These are phyloP conservation scores for Chlorops oryzae DNA, from an alignment of 1,140 invertebrate genomes.

Conservation along the genomic window DNA sequence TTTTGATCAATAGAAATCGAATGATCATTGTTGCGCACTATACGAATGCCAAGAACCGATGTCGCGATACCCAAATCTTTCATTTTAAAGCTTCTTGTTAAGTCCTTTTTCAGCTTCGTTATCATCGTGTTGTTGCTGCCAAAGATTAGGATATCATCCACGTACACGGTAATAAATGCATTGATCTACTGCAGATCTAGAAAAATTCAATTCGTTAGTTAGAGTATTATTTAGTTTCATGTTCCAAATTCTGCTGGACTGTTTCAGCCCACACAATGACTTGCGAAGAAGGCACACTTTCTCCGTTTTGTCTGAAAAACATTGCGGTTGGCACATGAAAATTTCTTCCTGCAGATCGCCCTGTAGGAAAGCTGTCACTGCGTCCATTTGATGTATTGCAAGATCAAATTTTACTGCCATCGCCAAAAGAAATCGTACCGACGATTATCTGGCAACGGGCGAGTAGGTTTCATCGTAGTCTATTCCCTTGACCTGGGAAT, in stretches of 20 bases:
- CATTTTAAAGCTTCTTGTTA: constrained; percentile 4
- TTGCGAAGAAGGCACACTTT: constrained; percentile 27
- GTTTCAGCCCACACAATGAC: constrained; percentile 45
- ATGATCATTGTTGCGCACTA: constrained; percentile 2
- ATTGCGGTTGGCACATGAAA: constrained; percentile 42
- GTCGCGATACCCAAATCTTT: constrained; percentile 11
- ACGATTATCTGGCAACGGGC: constrained; percentile 1
- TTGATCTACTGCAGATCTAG: constrained; percentile 25
- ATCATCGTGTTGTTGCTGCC: constrained; percentile 22
- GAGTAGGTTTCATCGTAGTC: constrained; percentile 11
- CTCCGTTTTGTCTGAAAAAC: constrained; percentile 12
- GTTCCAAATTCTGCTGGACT: constrained; percentile 35
- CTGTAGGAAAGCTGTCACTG: constrained; percentile 33
- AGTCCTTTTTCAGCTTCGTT: not conserved
- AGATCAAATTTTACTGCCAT: constrained; percentile 18
- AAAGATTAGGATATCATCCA: constrained; percentile 42
- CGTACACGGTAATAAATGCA: constrained; percentile 45
- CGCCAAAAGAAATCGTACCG: constrained; percentile 20
- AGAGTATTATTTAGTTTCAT: constrained; percentile 26
- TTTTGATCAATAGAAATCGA: constrained; percentile 7
- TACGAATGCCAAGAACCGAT: constrained; percentile 4
- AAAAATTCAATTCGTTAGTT: constrained; percentile 21
- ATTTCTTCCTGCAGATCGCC: constrained; percentile 44
- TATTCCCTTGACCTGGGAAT: constrained; percentile 19
- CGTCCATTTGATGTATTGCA: constrained; percentile 27